Evolutionary conservation across 1,140 invertebrate species (phyloP).

Genomic region (Drosophila seguyi): DNA sequence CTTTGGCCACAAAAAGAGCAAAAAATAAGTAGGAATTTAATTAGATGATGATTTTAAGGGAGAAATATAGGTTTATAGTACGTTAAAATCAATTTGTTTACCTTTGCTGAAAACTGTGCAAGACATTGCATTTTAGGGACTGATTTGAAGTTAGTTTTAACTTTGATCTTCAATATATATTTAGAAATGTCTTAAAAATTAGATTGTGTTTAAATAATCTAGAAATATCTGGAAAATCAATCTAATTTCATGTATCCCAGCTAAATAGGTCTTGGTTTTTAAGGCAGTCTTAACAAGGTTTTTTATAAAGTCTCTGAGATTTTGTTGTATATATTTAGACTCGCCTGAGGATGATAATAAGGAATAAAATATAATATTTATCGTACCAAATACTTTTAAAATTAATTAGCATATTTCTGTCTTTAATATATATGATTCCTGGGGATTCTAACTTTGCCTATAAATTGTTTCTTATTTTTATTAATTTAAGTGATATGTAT

Average conservation of each 20-base stretch:
- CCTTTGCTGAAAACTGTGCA: not conserved
- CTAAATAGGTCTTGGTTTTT: not conserved
- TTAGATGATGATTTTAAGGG: not conserved
- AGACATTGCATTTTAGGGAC: not conserved
- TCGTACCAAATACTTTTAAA: not conserved
- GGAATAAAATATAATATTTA: not conserved
- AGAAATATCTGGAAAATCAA: not conserved
- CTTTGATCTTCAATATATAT: no score
- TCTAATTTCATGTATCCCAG: not conserved
- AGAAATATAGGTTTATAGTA: not conserved
- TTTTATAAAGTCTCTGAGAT: not conserved
- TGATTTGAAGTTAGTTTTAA: no score
- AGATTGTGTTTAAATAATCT: not conserved
- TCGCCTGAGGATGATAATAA: not conserved
- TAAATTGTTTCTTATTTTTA: no score
- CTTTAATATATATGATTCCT: not conserved
- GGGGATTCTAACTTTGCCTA: no score
- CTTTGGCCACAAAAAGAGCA: conserved; percentile 18
- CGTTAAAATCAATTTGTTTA: no score
- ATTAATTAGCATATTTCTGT: no score
- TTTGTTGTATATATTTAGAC: no score
- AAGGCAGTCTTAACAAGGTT: not conserved
- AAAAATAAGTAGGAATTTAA: conserved; percentile 17
- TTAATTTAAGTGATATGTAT: no score
- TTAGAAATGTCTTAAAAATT: not conserved